Base-by-base conservation (phyloP, 2,797 vertebrate genomes). In the Fistularia tabacaria region DNA sequence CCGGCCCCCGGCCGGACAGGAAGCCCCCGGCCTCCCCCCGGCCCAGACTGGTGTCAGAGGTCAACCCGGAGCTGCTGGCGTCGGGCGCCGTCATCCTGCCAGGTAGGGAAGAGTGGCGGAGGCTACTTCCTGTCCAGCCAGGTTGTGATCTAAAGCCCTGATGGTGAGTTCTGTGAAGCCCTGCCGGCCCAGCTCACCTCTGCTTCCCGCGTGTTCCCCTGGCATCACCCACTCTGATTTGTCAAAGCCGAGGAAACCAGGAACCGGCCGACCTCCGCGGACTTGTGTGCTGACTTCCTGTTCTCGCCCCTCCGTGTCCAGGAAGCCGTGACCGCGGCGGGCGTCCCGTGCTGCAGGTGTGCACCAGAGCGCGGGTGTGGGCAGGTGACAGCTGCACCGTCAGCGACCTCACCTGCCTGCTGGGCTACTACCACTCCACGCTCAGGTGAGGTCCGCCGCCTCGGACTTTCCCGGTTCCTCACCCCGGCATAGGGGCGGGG, bases 251-350 rank as follows among this genome's bases (percentile, higher is more conserved):
- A n/a, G n/a, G n/a, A n/a, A n/a, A n/a, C n/a, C 25, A 25, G 2
- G 25, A 25, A 25, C 25, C 2, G 5, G 25, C 25, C 2, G 2
- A 2, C 5, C 25, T 25, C 25, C 5, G 25, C 25, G 5, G 25
- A 2, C 2, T 3, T 10, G 66, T 11, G 45, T 46, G n/a, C 36
- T 67, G 53, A 75, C 49, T 64, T 54, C 54, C 14, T 25, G 12
- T 25, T 25, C 46, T 51, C 51, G 25, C 39, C 40, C 51, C 41
- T 46, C 40, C 38, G 54, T 41, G 40, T 75, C 38, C 85, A 95
- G 93, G 93, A 79, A 93, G 84, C 77, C 51, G 88, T 73, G 93
- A 95, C 76, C 91, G 91, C 46, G 62, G 82, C 63, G 92, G 92
- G 55, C 87, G 90, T 64, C 73, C 87, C 0, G 85, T 94, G 59